Evolutionary conservation across 2,888 invertebrate genomes (phyloP).

Genomic region (Apoderus coryli): DNA sequence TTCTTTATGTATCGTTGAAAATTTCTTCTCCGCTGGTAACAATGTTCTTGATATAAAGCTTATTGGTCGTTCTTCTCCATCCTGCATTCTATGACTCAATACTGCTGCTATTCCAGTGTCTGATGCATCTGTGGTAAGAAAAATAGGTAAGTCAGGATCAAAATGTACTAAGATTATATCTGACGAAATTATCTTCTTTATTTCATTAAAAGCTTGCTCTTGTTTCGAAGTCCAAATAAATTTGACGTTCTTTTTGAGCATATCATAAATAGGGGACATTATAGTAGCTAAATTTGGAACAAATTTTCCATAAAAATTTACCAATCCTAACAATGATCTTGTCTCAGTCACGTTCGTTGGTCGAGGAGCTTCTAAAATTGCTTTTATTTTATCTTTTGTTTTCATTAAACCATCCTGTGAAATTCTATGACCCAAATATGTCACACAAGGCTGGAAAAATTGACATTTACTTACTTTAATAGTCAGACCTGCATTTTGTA

Average conservation of each 20-base stretch:
- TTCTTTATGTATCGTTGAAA: conserved; percentile 20
- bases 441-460: conserved; percentile 22
- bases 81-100: conserved; percentile 2
- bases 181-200: conserved; percentile 9
- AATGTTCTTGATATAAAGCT: conserved; percentile 10
- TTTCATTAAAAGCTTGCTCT: conserved; percentile 10
- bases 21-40: conserved; percentile 7
- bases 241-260: conserved; percentile 11
- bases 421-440: conserved; percentile 22
- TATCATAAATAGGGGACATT: conserved; percentile 11
- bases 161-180: conserved; percentile 11
- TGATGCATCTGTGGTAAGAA: conserved; percentile 11
- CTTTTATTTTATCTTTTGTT: conserved; percentile 12
- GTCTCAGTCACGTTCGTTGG: conserved; percentile 11
- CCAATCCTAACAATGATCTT: conserved; percentile 11
- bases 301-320: conserved; percentile 14
- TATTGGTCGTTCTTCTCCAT: conserved; percentile 7
- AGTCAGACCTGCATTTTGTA: conserved; percentile 18
- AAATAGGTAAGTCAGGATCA: conserved; percentile 10
- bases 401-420: conserved; percentile 11
- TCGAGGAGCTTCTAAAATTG: conserved; percentile 12
- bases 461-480: conserved; percentile 23
- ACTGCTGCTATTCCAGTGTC: conserved; percentile 10
- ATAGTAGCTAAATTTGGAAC: conserved; percentile 8
- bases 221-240: conserved; percentile 11